Evolutionary conservation across 2,888 invertebrate species (phyloP), one percentile per base, ranked within the genome.

Genomic region (Cheilosia vulpina): DNA sequence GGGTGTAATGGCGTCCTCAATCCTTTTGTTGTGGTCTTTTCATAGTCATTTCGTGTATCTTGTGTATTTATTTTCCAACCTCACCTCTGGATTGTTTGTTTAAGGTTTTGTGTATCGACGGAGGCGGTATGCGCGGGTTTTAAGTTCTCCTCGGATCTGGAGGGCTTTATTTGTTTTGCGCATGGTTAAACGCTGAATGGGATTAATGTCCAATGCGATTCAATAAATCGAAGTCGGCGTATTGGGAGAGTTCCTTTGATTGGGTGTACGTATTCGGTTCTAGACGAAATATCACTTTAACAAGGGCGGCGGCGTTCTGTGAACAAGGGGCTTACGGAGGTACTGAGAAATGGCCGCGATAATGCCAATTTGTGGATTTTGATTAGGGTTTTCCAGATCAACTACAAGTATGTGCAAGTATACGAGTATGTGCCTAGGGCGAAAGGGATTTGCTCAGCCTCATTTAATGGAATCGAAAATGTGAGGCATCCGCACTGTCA

Each of bases 111-210:
- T 17, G 4, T 50, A 17, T n/a, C 17, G 50, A 34, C 17, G 21
- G 19, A 13, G 21, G 50, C 50, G 58, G 52, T 41, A n/a, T n/a
- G 17, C 45, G 6, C 19, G 34, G 9, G 53, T 43, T 27, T 41
- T 2, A 4, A 15, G 13, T 38, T 15, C 38, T 43, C 13, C 11
- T 13, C 27, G 27, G 47, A 66, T 83, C 79, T 76, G 53, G 71
- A 85, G 77, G 84, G 85, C 85, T 81, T 85, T 85, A 85, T 85
- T 81, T 85, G 85, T 68, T 85, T 85, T 85, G 80, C 85, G 85
- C 81, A 85, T 85, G 85, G 85, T 72, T 85, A 81, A 81, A 81
- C 72, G 81, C 53, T 85, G 85, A 85, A 77, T 85, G 85, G 85
- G 85, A 85, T 85, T 85, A 85, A 81, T 85, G 85, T 81, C 77